Percentiles rank a stretch among this genome's conserved stretches.
These are phyloP conservation scores for Procambarus virginalis DNA, from an alignment of 1,140 invertebrate genomes.

Conservation along the genomic window DNA sequence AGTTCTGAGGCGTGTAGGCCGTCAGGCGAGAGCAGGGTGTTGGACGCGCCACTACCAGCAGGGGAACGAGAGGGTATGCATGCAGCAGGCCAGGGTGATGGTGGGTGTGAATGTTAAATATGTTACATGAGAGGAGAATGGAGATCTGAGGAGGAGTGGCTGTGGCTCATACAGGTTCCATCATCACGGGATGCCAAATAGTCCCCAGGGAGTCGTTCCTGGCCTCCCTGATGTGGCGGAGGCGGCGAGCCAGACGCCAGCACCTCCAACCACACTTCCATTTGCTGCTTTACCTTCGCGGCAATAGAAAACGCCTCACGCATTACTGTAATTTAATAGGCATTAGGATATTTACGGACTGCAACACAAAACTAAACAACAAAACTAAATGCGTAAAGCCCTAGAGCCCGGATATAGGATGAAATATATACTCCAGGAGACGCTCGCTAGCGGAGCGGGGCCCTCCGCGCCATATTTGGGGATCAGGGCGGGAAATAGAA, in stretches of 20 bases:
- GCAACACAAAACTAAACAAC: too few species aligned
- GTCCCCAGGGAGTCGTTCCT: slow-evolving; percentile 28
- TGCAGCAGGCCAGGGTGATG: not conserved
- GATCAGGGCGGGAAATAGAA: slow-evolving; percentile 67
- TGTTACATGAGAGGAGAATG: slow-evolving; percentile 4
- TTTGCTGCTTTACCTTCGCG: too few species aligned
- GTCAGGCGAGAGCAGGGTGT: too few species aligned
- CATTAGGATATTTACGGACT: too few species aligned
- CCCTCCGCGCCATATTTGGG: slow-evolving; percentile 52
- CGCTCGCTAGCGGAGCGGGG: not conserved
- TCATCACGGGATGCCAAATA: slow-evolving; percentile 45
- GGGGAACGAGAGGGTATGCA: not conserved
- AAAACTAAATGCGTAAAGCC: too few species aligned
- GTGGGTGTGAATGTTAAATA: not conserved
- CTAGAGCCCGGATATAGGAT: too few species aligned
- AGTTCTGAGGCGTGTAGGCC: too few species aligned
- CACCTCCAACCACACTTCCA: too few species aligned
- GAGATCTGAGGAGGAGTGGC: not conserved
- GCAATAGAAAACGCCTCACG: too few species aligned
- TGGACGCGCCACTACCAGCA: not conserved
- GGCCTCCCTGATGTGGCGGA: not conserved
- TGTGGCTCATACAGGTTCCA: slow-evolving; percentile 22
- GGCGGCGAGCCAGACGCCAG: not conserved
- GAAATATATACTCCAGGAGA: not conserved
- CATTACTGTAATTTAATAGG: too few species aligned